Conservation (phyloP, 1,140 invertebrate species). For the Drusus annulatus region DNA sequence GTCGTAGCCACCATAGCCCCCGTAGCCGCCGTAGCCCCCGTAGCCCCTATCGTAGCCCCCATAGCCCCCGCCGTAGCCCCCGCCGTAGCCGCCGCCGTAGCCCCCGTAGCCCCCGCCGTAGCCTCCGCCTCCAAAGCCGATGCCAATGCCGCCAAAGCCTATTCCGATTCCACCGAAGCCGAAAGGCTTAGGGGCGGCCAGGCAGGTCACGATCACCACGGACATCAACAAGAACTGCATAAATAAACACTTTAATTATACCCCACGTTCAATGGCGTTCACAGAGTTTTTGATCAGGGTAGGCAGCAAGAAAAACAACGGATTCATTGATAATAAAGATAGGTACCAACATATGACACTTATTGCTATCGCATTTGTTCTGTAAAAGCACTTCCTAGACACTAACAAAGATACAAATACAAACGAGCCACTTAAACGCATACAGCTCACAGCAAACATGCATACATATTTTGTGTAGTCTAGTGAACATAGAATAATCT, state of each 20-base stretch:
- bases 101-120: neutral
- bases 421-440: too few relatives aligned
- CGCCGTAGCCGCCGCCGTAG: neutral
- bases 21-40: neutral
- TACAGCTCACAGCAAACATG: too few relatives aligned
- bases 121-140: neutral
- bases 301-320: too few relatives aligned
- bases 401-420: too few relatives aligned
- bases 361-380: too few relatives aligned
- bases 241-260: neutral
- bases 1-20: neutral
- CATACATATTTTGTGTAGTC: too few relatives aligned
- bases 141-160: neutral
- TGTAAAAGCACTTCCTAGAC: too few relatives aligned
- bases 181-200: neutral
- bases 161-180: neutral
- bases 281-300: too few relatives aligned
- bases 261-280: too few relatives aligned
- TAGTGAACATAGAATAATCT: too few relatives aligned
- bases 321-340: too few relatives aligned
- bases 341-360: too few relatives aligned
- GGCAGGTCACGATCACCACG: neutral
- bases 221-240: neutral
- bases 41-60: neutral
- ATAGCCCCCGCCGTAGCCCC: neutral